phyloP scores from a whole-genome alignment of 2,113 vertebrate genomes.

The Halichoeres trimaculatus region DNA sequence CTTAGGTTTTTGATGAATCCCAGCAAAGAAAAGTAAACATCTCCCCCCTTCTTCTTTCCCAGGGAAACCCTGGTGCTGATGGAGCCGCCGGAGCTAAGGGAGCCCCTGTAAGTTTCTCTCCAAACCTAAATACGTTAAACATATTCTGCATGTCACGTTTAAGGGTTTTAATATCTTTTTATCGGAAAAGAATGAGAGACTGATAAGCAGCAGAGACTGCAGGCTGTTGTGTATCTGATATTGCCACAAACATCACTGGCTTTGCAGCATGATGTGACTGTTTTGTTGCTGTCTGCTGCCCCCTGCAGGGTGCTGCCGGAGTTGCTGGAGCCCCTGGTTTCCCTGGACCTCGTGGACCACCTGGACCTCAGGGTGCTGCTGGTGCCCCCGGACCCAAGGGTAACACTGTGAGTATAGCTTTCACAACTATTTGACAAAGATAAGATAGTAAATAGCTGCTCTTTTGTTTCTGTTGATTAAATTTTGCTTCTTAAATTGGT shows the following conservation, averaged over 20 bases:
- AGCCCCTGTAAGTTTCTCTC: constrained; percentile 86
- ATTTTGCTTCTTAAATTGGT: not conserved
- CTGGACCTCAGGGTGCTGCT: constrained; percentile 90
- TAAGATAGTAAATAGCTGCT: not conserved
- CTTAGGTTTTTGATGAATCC: not conserved
- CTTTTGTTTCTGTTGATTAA: not conserved
- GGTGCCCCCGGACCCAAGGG: constrained; percentile 95
- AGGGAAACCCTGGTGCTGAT: constrained; percentile 95
- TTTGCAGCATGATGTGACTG: constrained; percentile 22
- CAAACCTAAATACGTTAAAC: not conserved
- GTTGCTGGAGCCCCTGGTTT: constrained; percentile 97
- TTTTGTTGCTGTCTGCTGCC: constrained; percentile 62
- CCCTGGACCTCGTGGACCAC: constrained; percentile 95
- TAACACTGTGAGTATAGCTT: constrained; percentile 90
- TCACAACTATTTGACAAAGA: not conserved
- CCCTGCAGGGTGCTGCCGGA: constrained; percentile 91
- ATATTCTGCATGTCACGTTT: not conserved
- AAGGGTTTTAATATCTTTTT: constrained; percentile 5
- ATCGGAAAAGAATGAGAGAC: not conserved
- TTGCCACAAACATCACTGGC: not conserved
- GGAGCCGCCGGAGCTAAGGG: constrained; percentile 94
- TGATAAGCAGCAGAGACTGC: not conserved
- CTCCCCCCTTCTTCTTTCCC: not conserved
- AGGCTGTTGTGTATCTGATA: not conserved
- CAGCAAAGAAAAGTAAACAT: not conserved